A percentile compares a stretch with the other conserved stretches of the same genome.
These are phyloP conservation scores for Melanostoma scalare DNA, from an alignment of 2,888 invertebrate genomes.

Conservation along the genomic window DNA sequence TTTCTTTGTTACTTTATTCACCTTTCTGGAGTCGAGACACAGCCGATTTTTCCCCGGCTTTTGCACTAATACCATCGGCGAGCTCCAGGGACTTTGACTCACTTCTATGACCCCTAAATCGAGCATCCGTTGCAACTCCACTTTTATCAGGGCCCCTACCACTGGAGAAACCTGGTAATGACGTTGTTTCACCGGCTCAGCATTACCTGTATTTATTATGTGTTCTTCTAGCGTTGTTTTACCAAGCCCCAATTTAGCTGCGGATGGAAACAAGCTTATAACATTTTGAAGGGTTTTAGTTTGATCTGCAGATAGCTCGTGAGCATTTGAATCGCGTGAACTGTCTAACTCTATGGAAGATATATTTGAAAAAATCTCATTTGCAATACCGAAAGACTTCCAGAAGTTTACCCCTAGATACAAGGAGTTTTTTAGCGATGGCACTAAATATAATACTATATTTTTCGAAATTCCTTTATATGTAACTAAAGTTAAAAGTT, in stretches of 20 bases:
- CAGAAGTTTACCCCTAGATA: slow-evolving; percentile 23
- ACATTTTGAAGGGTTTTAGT: not conserved
- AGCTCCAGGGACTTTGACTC: too few relatives aligned
- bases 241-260: not conserved
- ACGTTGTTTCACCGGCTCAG: not conserved
- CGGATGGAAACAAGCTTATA: not conserved
- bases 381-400: slow-evolving; percentile 1
- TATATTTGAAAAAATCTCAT: not conserved
- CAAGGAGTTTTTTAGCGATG: not conserved
- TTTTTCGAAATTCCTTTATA: not conserved
- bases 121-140: too few relatives aligned
- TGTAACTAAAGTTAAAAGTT: not conserved
- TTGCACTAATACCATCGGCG: too few relatives aligned
- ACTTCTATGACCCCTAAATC: too few relatives aligned
- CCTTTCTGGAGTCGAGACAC: too few relatives aligned
- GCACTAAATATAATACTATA: not conserved
- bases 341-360: not conserved
- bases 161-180: not conserved
- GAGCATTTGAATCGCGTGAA: not conserved
- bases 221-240: not conserved
- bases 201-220: not conserved
- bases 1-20: too few relatives aligned
- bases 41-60: too few relatives aligned
- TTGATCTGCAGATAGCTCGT: not conserved
- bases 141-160: too few relatives aligned